phyloP scores from a whole-genome alignment of 2,113 vertebrate genomes.

The Laticauda laticaudata region DNA sequence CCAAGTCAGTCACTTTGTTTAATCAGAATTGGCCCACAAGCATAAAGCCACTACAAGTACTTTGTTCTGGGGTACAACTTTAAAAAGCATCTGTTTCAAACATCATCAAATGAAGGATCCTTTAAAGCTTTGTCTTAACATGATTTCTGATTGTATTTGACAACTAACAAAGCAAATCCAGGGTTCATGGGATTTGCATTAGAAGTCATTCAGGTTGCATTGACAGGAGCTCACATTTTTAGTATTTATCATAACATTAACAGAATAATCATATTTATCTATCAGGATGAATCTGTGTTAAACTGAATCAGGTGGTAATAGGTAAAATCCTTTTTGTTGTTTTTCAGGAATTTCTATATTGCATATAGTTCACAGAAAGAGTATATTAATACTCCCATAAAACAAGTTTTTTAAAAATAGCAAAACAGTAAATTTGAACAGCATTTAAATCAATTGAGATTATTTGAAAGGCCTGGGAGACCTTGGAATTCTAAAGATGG shows the following conservation, averaged over 20 bases:
- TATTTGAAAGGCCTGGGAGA: background rate
- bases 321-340: background rate
- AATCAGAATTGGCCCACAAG: background rate
- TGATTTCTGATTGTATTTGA: background rate
- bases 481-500: background rate
- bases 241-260: background rate
- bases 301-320: background rate
- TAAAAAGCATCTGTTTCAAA: background rate
- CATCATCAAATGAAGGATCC: background rate
- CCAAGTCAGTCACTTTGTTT: background rate
- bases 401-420: background rate
- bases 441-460: background rate
- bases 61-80: background rate
- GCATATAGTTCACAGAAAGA: background rate
- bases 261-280: background rate
- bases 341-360: background rate
- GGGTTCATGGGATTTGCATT: background rate
- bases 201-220: background rate
- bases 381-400: background rate
- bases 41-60: background rate
- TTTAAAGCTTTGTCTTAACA: background rate
- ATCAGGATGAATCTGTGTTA: background rate
- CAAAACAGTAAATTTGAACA: background rate
- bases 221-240: background rate
- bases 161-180: background rate